Evolutionary conservation across 2,113 vertebrate species (phyloP).

Genomic region (Menidia beryllina): DNA sequence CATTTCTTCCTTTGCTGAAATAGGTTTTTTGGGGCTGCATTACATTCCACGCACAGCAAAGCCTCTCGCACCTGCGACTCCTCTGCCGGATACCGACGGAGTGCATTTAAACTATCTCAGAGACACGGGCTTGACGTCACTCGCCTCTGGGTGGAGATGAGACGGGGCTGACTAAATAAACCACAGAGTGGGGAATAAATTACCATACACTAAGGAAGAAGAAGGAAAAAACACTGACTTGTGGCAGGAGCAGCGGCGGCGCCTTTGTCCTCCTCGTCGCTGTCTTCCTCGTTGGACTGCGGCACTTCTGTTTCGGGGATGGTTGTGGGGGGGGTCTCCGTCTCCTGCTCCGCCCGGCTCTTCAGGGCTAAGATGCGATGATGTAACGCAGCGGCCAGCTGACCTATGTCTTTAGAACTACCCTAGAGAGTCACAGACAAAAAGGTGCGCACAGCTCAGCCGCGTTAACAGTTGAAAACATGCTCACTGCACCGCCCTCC

Average conservation of each 20-base stretch:
- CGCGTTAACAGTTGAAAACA: conserved; percentile 5
- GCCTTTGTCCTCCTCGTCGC: conserved; percentile 88
- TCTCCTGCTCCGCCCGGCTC: conserved; percentile 91
- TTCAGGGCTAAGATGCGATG: conserved; percentile 95
- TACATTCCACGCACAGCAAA: not conserved
- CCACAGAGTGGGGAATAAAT: not conserved
- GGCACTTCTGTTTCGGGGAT: conserved; percentile 87
- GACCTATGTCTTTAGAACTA: conserved; percentile 97
- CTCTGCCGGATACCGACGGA: not conserved
- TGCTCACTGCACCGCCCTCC: not conserved
- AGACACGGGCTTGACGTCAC: not conserved
- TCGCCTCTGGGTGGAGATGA: too few species aligned
- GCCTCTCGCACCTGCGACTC: not conserved
- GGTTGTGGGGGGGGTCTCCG: conserved; percentile 81
- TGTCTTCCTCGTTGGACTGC: conserved; percentile 92
- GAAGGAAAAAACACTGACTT: conserved; percentile 66
- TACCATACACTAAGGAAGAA: not conserved
- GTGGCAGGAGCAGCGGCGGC: conserved; percentile 80
- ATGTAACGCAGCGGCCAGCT: conserved; percentile 93
- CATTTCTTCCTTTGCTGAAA: too few species aligned
- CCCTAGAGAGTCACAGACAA: conserved; percentile 79
- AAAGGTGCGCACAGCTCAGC: conserved; percentile 16
- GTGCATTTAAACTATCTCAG: not conserved
- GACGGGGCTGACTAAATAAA: too few species aligned
- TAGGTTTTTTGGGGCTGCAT: not conserved